These are phyloP conservation scores for Hyposoter didymator DNA, from an alignment of 2,888 invertebrate genomes.

Conservation along the genomic window DNA sequence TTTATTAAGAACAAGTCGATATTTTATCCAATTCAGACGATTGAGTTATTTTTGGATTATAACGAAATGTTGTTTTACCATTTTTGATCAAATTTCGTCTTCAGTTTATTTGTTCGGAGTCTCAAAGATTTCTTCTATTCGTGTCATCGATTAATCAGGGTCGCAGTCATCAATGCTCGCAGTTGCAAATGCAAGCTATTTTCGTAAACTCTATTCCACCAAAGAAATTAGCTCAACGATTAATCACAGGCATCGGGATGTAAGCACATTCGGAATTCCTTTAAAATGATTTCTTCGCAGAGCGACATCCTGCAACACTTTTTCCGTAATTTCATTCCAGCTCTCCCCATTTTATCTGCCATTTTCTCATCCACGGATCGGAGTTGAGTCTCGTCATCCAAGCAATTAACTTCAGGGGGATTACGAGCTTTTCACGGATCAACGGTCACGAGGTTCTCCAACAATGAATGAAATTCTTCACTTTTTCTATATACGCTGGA, in stretches of 20 bases:
- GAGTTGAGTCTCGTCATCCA: conserved; percentile 43
- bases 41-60: too few species aligned
- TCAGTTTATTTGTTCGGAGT: not conserved
- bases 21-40: too few species aligned
- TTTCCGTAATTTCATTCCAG: conserved; percentile 14
- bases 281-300: not conserved
- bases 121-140: not conserved
- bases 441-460: conserved; percentile 28
- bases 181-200: too few species aligned
- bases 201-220: not conserved
- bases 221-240: not conserved
- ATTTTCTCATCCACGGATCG: conserved; percentile 31
- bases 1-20: too few species aligned
- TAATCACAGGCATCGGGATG: not conserved
- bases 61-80: too few species aligned
- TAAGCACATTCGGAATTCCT: not conserved
- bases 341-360: conserved; percentile 2
- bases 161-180: too few species aligned
- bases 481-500: not conserved
- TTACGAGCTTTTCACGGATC: conserved; percentile 54
- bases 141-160: not conserved
- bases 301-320: not conserved
- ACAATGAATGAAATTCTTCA: conserved; percentile 44
- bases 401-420: conserved; percentile 48
- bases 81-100: too few species aligned